Base-by-base conservation (phyloP, 2,888 invertebrate species). In the Stomorhina lunata region DNA sequence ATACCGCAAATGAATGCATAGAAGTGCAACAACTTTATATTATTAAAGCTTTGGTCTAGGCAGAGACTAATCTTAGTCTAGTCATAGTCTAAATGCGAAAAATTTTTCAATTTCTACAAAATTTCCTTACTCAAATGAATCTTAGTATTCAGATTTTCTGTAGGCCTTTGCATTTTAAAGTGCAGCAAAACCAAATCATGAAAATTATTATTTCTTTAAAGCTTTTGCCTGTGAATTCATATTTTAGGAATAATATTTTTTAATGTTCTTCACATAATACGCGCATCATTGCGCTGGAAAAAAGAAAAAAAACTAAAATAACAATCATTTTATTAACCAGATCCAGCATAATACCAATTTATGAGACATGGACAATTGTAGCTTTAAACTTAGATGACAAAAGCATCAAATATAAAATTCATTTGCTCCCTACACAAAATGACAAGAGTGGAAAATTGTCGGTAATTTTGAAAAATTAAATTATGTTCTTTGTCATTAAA, bases 191-290 rank as follows among this genome's bases (percentile, higher is more conserved):
- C 10, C 37, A 12, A 29, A 40, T 55, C 53, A 75, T 61, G 50
- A 48, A 71, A 79, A 29, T 65, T 53, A 50, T 76, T 71, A 48
- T 71, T 59, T 50, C 17, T 29, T 57, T 57, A 66, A 32, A 59
- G 48, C 59, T 59, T 72, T 66, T 50, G 40, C 53, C 53, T 57
- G 48, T 59, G 71, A 53, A 59, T 53, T 82, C 72, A 59, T 83
- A 84, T 84, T 84, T 84, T 84, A 84, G 82, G 80, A 83, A 84
- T 65, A 84, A 84, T 85, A 84, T 84, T 83, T 84, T 82, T 73
- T 83, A 84, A 81, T 79, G 76, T 80, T 43, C 2, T 4, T 25
- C 45, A 68, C n/a, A 82, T 83, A 81, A 82, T 81, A 76, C 59
- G 76, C 75, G 71, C 73, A 53, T 71, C 65, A 76, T 68, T 81